phyloP scores from a whole-genome alignment of 2,113 vertebrate genomes.

The Rhagologus leucostigma region DNA sequence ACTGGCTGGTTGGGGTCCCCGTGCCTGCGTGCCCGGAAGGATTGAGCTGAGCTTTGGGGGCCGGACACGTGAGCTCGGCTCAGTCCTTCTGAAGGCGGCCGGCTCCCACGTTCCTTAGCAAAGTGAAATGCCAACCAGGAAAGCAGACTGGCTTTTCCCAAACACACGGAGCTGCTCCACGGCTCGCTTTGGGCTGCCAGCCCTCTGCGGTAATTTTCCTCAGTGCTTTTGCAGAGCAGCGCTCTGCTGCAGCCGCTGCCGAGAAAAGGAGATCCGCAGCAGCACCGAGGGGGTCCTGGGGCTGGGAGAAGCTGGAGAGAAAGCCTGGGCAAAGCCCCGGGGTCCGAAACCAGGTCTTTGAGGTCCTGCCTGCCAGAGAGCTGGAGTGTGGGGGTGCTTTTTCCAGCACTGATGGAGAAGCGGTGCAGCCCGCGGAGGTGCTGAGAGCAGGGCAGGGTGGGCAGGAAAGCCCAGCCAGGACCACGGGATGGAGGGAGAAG shows the following conservation, averaged over 20 bases:
- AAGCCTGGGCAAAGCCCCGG: not conserved
- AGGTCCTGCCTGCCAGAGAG: not conserved
- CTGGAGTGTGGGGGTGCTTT: accelerated
- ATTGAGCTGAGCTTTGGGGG: not conserved
- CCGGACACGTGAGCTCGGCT: not conserved
- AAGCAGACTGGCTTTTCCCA: slow-evolving; percentile 7
- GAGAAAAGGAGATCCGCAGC: not conserved
- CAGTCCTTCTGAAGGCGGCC: not conserved
- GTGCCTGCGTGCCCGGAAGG: accelerated
- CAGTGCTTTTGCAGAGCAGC: not conserved
- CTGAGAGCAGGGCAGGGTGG: not conserved
- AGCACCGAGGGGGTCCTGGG: accelerated
- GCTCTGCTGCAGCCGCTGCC: not conserved
- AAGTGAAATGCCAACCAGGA: not conserved
- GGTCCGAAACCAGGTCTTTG: not conserved
- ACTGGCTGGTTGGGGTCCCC: accelerated
- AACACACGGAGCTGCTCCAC: not conserved
- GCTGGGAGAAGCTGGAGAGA: not conserved
- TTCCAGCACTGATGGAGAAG: not conserved
- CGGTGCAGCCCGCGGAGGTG: accelerated
- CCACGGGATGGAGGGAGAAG: not conserved
- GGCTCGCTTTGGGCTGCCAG: not conserved
- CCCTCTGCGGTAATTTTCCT: not conserved
- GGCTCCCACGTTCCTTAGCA: not conserved
- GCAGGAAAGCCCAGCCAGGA: not conserved